Evolutionary conservation across 2,113 vertebrate genomes (phyloP), one percentile per base, ranked within the genome.

Genomic region (Mobula hypostoma): DNA sequence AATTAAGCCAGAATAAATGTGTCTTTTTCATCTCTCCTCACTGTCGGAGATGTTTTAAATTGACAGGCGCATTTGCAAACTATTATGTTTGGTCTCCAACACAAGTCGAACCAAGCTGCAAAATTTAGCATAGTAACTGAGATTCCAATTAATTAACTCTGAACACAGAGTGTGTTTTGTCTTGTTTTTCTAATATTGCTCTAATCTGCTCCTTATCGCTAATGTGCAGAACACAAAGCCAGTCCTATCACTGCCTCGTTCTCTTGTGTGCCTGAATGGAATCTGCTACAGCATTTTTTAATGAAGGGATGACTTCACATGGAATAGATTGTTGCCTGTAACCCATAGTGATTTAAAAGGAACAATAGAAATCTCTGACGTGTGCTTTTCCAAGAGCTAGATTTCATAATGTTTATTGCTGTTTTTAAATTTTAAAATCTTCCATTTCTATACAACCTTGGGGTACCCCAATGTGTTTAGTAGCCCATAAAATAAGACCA

Each of bases 181-280:
- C 91, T 29, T 74, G 32, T 27, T 27, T 27, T 27, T 93, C 72
- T 74, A 32, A 74, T 76, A 29, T 74, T 56, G n/a, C 19, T 93
- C 36, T 93, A 93, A 93, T 74, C 68, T 93, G 91, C 21, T 74
- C 40, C 68, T 93, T 93, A 74, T 93, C 91, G 74, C 27, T 63
- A n/a, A 74, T 56, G 36, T 48, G 29, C 91, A 74, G 91, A 74
- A 15, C 8, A 72, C 70, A 74, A 66, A 40, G 32, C 36, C 68
- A 93, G 70, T 12, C 36, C 61, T 68, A 90, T 68, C 61, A 12
- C 68, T 56, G 72, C 36, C 48, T 32, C 17, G 27, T 74, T 48
- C 48, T 48, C 48, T 48, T 48, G 48, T 48, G 48, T 48, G 48
- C 2, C 48, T 48, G 48, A 48, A 48, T 48, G 48, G 48, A 48